Percentiles rank a stretch among this genome's conserved stretches.
Conservation (phyloP, 35 echinoderm and acorn worm genomes). For the Stichopus chloronotus region DNA sequence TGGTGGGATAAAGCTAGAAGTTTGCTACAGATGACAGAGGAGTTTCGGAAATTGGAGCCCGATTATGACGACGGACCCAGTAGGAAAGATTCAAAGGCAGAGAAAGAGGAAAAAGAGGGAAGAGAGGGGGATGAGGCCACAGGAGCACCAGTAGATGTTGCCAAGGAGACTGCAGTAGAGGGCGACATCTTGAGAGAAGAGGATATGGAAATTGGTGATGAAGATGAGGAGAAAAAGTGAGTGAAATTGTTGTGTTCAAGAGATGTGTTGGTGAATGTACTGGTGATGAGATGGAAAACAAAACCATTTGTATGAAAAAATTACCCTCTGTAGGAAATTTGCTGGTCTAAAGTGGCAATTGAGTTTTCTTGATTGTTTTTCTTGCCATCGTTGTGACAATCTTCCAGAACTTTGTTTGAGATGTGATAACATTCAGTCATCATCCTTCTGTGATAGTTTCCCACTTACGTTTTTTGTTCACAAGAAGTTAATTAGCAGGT, state of each 20-base stretch:
- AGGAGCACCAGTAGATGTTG: not conserved
- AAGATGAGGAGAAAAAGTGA: slow-evolving; percentile 35
- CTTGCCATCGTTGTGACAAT: no score
- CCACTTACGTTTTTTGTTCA: no score
- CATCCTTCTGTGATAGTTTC: no score
- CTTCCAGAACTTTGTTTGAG: no score
- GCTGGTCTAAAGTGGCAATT: not conserved
- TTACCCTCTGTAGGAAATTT: no score
- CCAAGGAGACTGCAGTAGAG: slow-evolving; percentile 1
- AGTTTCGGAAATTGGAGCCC: slow-evolving; percentile 43
- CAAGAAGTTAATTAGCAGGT: no score
- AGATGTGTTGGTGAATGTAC: no score
- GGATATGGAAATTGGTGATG: slow-evolving; percentile 48
- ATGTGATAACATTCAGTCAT: no score
- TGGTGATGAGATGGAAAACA: no score
- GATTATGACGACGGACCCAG: slow-evolving; percentile 12
- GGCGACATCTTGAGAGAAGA: slow-evolving; percentile 44
- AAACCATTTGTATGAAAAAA: no score
- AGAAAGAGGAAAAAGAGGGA: not conserved
- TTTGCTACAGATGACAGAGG: slow-evolving; percentile 53
- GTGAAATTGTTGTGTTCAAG: not conserved
- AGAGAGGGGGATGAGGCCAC: not conserved
- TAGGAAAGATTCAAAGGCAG: not conserved
- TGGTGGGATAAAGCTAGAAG: slow-evolving; percentile 53
- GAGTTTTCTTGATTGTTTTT: not conserved